A percentile compares a stretch with the other conserved stretches of the same genome.
These are phyloP conservation scores for Serrognathus titanus DNA, from an alignment of 2,888 invertebrate genomes.

Conservation along the genomic window DNA sequence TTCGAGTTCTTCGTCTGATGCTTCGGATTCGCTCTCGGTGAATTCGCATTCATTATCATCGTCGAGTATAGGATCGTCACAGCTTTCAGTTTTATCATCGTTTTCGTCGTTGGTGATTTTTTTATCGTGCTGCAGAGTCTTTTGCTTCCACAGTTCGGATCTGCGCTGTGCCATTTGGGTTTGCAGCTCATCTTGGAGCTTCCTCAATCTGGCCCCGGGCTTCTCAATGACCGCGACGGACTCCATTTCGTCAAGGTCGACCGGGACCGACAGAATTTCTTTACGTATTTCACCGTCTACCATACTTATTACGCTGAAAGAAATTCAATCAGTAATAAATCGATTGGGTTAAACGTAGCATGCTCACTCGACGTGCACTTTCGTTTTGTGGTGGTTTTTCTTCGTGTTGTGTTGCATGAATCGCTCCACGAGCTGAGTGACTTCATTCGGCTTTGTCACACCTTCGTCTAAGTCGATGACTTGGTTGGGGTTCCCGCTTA, in stretches of 20 bases:
- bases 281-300: conserved; percentile 50
- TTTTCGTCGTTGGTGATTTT: conserved; percentile 43
- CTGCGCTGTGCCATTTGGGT: conserved; percentile 68
- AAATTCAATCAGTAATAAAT: background rate
- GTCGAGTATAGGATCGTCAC: conserved; percentile 51
- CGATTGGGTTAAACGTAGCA: conserved; percentile 5
- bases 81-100: conserved; percentile 40
- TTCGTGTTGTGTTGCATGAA: conserved; percentile 66
- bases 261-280: conserved; percentile 41
- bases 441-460: conserved; percentile 52
- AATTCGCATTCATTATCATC: conserved; percentile 50
- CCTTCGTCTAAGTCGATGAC: conserved; percentile 62
- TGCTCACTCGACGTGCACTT: conserved; percentile 57
- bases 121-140: conserved; percentile 34
- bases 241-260: conserved; percentile 37
- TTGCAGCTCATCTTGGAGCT: conserved; percentile 67
- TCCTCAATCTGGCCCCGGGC: conserved; percentile 69
- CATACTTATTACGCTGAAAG: conserved; percentile 44
- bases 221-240: conserved; percentile 46
- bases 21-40: conserved; percentile 55
- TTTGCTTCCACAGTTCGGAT: conserved; percentile 66
- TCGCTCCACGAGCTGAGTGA: conserved; percentile 66
- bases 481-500: conserved; percentile 54
- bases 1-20: conserved; percentile 51
- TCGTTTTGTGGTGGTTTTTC: conserved; percentile 54